Evolutionary conservation across 2,888 invertebrate species (phyloP).

Genomic region (Ophion ventricosus): DNA sequence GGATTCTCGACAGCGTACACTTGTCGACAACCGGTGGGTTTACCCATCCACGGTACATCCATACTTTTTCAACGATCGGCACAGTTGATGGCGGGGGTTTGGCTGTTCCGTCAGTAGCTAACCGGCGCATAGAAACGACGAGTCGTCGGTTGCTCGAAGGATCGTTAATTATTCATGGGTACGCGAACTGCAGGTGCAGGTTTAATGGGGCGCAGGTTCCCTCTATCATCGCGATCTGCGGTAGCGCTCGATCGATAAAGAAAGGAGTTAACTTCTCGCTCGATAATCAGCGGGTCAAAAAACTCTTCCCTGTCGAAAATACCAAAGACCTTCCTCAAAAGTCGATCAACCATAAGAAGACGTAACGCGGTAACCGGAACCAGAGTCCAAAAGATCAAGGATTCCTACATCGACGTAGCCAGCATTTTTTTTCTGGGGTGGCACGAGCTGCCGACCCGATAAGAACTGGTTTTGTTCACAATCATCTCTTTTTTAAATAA

Average conservation of each 20-base stretch:
- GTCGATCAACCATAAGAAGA: too few species aligned
- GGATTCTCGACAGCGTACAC: not conserved
- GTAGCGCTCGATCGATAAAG: constrained; percentile 22
- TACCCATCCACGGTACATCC: constrained; percentile 12
- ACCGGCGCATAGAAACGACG: constrained; percentile 38
- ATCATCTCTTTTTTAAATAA: too few species aligned
- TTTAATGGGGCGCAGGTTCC: constrained; percentile 43
- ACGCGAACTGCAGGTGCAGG: constrained; percentile 18
- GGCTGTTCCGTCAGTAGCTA: constrained; percentile 25
- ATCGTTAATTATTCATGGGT: constrained; percentile 60
- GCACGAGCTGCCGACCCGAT: too few species aligned
- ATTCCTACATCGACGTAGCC: too few species aligned
- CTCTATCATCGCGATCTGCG: constrained; percentile 23
- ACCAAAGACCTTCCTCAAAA: too few species aligned
- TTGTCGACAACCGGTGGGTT: constrained; percentile 8
- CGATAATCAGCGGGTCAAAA: not conserved
- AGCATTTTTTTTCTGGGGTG: too few species aligned
- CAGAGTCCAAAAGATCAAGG: not conserved
- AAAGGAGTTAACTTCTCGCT: not conserved
- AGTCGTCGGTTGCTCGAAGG: constrained; percentile 37
- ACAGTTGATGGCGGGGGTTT: constrained; percentile 19
- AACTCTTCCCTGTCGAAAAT: not conserved
- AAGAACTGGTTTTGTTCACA: too few species aligned
- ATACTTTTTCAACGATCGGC: constrained; percentile 34
- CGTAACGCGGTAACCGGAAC: too few species aligned